phyloP scores from a whole-genome alignment of 2,888 invertebrate genomes.

The Oconnorella tubifera region DNA sequence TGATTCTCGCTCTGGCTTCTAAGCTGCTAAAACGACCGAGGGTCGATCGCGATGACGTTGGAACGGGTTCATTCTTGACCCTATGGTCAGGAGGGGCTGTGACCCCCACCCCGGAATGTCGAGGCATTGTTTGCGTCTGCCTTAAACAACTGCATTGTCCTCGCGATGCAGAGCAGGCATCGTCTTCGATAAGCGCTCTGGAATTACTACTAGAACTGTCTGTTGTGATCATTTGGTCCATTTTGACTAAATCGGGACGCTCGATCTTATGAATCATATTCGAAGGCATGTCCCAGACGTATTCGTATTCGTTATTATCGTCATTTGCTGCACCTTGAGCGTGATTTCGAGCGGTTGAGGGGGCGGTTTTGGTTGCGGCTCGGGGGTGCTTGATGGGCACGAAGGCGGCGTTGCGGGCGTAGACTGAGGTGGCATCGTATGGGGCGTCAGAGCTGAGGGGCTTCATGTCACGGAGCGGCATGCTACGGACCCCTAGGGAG shows the following conservation, averaged over 20 bases:
- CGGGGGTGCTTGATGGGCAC: not conserved
- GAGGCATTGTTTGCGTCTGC: constrained; percentile 3
- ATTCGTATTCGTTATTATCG: constrained; percentile 18
- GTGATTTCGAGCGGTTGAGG: not conserved
- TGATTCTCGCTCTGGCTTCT: constrained; percentile 2
- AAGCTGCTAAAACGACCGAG: not conserved
- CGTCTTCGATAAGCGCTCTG: not conserved
- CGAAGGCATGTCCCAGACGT: constrained; percentile 20
- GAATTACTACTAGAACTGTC: not conserved
- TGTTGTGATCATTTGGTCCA: not conserved
- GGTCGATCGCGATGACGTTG: not conserved
- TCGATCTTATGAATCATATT: constrained; percentile 3
- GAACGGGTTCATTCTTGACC: no score
- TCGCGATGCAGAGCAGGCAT: not conserved
- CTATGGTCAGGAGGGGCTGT: not conserved
- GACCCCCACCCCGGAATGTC: not conserved
- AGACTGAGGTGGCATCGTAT: constrained; percentile 1
- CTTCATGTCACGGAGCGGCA: constrained; percentile 21
- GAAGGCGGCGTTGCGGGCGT: constrained; percentile 17
- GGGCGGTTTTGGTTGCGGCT: not conserved
- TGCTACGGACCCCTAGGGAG: constrained; percentile 2
- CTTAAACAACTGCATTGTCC: constrained; percentile 5
- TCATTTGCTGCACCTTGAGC: not conserved
- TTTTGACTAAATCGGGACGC: not conserved
- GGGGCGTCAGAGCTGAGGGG: constrained; percentile 15